Conservation (phyloP, 2,113 vertebrate species). For the Catagonus wagneri region DNA sequence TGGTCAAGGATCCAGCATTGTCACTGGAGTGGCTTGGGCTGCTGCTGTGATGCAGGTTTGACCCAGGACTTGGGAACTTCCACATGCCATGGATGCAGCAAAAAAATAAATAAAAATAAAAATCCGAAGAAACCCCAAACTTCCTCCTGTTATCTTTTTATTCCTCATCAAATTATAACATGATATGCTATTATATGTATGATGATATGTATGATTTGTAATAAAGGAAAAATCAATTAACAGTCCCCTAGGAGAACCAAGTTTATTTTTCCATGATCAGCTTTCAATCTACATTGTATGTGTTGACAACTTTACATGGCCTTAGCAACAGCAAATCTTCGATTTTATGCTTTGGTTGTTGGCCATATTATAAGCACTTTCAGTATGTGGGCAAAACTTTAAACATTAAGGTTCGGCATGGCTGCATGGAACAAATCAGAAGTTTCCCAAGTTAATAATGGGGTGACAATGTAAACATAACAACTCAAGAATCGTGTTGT, state of each 20-base stretch:
- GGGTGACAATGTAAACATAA: not conserved
- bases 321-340: not conserved
- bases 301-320: not conserved
- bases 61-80: no score
- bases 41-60: no score
- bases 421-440: not conserved
- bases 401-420: not conserved
- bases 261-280: not conserved
- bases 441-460: not conserved
- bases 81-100: no score
- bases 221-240: not conserved
- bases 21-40: no score
- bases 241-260: not conserved
- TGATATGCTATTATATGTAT: not conserved
- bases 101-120: not conserved
- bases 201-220: not conserved
- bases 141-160: not conserved
- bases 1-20: no score
- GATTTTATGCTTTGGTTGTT: not conserved
- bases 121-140: not conserved
- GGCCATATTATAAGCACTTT: not conserved
- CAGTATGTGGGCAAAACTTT: not conserved
- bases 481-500: not conserved
- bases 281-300: not conserved
- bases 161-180: slow-evolving; percentile 33